A percentile compares a stretch with the other conserved stretches of the same genome.
Evolutionary conservation across 1,140 invertebrate genomes (phyloP).

Genomic region (Pantala flavescens): DNA sequence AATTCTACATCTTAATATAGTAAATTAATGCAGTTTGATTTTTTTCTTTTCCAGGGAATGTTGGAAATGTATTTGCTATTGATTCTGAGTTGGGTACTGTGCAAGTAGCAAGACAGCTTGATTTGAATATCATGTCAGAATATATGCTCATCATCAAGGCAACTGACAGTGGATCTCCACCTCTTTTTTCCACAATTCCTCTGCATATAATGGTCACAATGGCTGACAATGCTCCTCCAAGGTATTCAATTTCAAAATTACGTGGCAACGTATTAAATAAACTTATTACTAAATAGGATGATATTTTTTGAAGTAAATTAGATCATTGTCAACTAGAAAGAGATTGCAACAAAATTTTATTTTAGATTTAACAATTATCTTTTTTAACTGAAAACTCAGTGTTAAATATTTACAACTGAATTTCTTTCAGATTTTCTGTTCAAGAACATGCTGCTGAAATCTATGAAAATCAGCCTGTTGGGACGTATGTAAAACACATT

Average conservation of each 20-base stretch:
- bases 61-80: constrained; percentile 71
- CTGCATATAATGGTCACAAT: constrained; percentile 80
- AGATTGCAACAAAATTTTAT: not conserved
- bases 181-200: constrained; percentile 62
- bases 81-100: constrained; percentile 67
- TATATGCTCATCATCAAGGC: constrained; percentile 76
- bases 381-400: no score
- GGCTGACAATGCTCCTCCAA: constrained; percentile 79
- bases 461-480: constrained; percentile 69
- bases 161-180: constrained; percentile 63
- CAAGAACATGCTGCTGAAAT: constrained; percentile 63
- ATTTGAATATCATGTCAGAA: constrained; percentile 54
- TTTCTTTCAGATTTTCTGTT: constrained; percentile 43
- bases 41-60: constrained; percentile 48
- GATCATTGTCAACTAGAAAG: not conserved
- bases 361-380: no score
- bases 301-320: not conserved
- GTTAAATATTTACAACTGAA: no score
- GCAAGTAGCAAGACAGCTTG: constrained; percentile 59
- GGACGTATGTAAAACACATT: constrained; percentile 64
- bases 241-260: constrained; percentile 30
- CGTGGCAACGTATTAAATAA: not conserved
- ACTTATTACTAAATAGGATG: not conserved
- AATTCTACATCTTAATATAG: no score
- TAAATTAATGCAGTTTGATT: no score